Evolutionary conservation across 2,113 vertebrate genomes (phyloP).

Genomic region (Typhlomys cinereus): DNA sequence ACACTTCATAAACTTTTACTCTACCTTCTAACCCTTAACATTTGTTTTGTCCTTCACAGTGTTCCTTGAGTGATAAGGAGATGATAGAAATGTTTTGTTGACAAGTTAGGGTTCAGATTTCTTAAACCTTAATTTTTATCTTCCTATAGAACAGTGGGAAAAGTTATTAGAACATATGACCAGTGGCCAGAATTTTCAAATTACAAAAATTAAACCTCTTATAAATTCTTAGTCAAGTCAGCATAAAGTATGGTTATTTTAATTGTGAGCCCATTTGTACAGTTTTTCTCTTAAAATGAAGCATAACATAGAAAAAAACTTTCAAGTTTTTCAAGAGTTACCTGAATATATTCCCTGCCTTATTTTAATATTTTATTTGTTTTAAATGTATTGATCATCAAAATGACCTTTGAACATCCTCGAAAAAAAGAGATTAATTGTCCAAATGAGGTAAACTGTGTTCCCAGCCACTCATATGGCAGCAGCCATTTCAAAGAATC

Average conservation of each 20-base stretch:
- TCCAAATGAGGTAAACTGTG: not conserved
- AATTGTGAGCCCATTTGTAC: not conserved
- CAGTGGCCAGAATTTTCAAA: not conserved
- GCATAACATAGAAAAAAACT: not conserved
- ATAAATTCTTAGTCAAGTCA: not conserved
- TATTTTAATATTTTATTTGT: slow-evolving; percentile 24
- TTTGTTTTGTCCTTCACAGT: too few species aligned
- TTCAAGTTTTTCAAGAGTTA: not conserved
- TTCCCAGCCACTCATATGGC: not conserved
- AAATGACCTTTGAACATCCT: not conserved
- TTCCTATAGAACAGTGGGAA: not conserved
- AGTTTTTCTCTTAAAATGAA: not conserved
- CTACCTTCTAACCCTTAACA: too few species aligned
- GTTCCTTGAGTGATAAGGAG: too few species aligned
- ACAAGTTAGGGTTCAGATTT: not conserved
- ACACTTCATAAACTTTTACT: too few species aligned
- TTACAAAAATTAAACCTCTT: not conserved
- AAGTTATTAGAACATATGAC: not conserved
- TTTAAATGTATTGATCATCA: not conserved
- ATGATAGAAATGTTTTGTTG: too few species aligned
- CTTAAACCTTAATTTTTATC: not conserved
- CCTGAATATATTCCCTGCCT: not conserved
- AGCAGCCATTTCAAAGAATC: slow-evolving; percentile 29
- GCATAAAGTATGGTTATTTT: not conserved
- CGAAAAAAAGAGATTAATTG: slow-evolving; percentile 15